These are phyloP conservation scores for Sebastes baramenuke DNA, from an alignment of 2,797 vertebrate species.

Conservation along the genomic window DNA sequence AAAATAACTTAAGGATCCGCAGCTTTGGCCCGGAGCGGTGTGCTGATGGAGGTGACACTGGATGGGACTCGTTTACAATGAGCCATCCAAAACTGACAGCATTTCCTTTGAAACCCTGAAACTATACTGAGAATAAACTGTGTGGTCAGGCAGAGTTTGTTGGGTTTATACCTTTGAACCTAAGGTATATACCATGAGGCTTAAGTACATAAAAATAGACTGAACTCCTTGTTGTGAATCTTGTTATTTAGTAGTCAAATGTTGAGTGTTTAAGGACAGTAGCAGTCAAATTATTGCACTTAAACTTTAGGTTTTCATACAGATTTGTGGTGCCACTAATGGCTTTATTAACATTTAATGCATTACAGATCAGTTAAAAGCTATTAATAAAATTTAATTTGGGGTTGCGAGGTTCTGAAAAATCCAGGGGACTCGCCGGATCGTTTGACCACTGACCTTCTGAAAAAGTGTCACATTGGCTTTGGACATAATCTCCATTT, in stretches of 20 bases:
- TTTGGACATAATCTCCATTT: not conserved
- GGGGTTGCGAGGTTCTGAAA: not conserved
- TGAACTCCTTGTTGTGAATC: not conserved
- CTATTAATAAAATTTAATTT: not conserved
- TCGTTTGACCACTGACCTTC: not conserved
- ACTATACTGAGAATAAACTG: not conserved
- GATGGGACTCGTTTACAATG: conserved; percentile 32
- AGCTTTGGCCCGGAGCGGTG: conserved; percentile 44
- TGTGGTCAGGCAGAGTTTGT: not conserved
- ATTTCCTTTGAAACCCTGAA: conserved; percentile 6
- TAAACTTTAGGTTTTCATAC: not conserved
- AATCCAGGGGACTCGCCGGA: not conserved
- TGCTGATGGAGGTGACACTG: conserved; percentile 59
- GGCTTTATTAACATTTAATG: not conserved
- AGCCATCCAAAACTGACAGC: conserved; percentile 13
- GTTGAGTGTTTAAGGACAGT: not conserved
- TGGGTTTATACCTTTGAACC: not conserved
- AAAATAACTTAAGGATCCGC: conserved; percentile 75
- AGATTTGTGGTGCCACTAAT: not conserved
- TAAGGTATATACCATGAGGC: too few species aligned
- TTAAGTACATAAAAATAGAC: not conserved
- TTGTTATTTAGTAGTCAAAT: not conserved
- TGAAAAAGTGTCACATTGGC: not conserved
- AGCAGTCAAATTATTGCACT: not conserved
- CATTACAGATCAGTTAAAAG: not conserved